These are phyloP conservation scores for Corbicula japonica DNA, from an alignment of 2,888 invertebrate genomes.

Conservation along the genomic window DNA sequence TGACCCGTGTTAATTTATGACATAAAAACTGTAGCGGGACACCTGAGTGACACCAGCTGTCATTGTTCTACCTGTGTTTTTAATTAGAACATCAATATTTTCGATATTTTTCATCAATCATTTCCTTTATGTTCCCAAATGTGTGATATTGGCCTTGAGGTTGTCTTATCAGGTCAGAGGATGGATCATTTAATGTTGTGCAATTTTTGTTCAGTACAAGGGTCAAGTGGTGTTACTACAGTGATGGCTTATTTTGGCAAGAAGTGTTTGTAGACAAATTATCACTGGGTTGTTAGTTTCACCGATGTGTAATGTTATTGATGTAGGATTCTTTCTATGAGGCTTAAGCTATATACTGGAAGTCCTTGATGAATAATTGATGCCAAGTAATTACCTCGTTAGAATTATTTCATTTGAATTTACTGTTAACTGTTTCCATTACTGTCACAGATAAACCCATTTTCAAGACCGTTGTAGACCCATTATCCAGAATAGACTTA, in stretches of 20 bases:
- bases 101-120: not conserved
- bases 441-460: too few species aligned
- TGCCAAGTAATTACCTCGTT: constrained; percentile 5
- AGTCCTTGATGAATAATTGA: constrained; percentile 6
- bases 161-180: constrained; percentile 3
- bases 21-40: not conserved
- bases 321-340: not conserved
- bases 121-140: not conserved
- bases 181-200: not conserved
- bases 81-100: constrained; percentile 36
- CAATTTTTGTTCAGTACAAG: not conserved
- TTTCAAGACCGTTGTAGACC: too few species aligned
- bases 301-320: too few species aligned
- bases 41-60: constrained; percentile 34
- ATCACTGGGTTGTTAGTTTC: too few species aligned
- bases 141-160: not conserved
- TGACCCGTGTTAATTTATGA: constrained; percentile 29
- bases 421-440: too few species aligned
- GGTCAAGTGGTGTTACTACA: too few species aligned
- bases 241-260: too few species aligned
- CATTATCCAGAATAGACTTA: too few species aligned
- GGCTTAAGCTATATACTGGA: not conserved
- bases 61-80: constrained; percentile 27
- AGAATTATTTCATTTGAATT: too few species aligned
- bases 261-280: not conserved